Evolutionary conservation across 2,888 invertebrate genomes (phyloP).

Genomic region (Diplazon laetatorius): DNA sequence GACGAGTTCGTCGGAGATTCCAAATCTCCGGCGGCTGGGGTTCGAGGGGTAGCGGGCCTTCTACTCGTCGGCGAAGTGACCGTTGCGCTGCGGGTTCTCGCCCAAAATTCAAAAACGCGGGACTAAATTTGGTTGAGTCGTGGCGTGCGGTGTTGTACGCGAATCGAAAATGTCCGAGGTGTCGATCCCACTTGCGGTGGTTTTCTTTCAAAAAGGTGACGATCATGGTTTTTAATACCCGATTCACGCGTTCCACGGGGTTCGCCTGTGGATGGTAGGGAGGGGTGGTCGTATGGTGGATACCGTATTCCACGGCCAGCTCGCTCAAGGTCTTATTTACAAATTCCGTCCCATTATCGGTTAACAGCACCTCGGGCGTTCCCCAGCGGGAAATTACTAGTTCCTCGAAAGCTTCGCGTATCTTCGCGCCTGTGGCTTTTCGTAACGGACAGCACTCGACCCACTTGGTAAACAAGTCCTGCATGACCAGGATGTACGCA

Average conservation of each 20-base stretch:
- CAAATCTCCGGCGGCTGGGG: not conserved
- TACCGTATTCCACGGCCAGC: not conserved
- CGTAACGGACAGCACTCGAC: not conserved
- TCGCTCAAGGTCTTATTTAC: not conserved
- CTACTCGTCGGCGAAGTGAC: not conserved
- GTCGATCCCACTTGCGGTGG: conserved; percentile 59
- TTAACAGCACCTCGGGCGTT: not conserved
- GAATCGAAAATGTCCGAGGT: conserved; percentile 58
- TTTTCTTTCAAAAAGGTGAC: conserved; percentile 35
- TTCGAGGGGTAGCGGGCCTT: not conserved
- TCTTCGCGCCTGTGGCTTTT: not conserved
- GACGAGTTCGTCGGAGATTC: not conserved
- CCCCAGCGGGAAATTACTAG: not conserved
- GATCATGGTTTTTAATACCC: too few species aligned
- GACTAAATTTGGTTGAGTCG: conserved; percentile 49
- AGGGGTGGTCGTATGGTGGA: not conserved
- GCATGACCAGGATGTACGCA: too few species aligned
- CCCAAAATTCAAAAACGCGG: conserved; percentile 61
- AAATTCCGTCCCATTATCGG: not conserved
- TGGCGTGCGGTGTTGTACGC: conserved; percentile 60
- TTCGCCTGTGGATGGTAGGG: not conserved
- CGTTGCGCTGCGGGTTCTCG: conserved; percentile 12
- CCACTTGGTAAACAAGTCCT: not conserved
- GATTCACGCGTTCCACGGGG: not conserved
- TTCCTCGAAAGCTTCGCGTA: not conserved